A percentile compares a stretch with the other conserved stretches of the same genome.
Conservation (phyloP, 2,888 invertebrate genomes). For the Agrilus cyanescens region DNA sequence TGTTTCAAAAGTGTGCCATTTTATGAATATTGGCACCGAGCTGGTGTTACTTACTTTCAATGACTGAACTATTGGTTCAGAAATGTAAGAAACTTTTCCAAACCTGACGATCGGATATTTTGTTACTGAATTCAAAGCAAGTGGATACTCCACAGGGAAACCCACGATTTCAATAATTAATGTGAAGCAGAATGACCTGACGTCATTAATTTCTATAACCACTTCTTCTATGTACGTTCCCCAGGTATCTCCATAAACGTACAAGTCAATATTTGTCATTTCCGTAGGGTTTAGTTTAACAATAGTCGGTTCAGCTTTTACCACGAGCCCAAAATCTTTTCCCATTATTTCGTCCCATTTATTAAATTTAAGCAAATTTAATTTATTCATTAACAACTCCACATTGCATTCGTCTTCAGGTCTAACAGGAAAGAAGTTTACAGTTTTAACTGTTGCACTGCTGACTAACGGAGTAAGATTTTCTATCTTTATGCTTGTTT, state of each 20-base stretch:
- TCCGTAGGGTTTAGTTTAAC: slow-evolving; percentile 22
- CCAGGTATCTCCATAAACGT: slow-evolving; percentile 37
- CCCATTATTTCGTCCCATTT: slow-evolving; percentile 24
- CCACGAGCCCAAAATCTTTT: slow-evolving; percentile 26
- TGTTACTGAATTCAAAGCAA: slow-evolving; percentile 24
- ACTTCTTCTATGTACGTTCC: slow-evolving; percentile 36
- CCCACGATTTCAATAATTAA: slow-evolving; percentile 31
- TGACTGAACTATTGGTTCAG: slow-evolving; percentile 14
- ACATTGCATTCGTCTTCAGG: slow-evolving; percentile 2
- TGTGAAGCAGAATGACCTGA: slow-evolving; percentile 29
- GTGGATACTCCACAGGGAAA: slow-evolving; percentile 31
- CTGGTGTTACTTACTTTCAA: slow-evolving; percentile 25
- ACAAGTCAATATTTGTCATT: slow-evolving; percentile 25
- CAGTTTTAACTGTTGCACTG: slow-evolving; percentile 18
- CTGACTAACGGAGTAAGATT: slow-evolving; percentile 30
- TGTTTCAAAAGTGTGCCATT: slow-evolving; percentile 26
- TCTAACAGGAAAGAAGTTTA: slow-evolving; percentile 24
- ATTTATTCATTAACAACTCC: background rate
- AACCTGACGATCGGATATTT: slow-evolving; percentile 24
- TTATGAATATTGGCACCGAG: slow-evolving; percentile 21
- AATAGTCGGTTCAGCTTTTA: slow-evolving; percentile 23
- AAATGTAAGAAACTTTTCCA: slow-evolving; percentile 17
- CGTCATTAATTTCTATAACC: slow-evolving; percentile 29
- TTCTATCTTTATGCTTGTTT: slow-evolving; percentile 29
- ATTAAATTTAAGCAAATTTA: slow-evolving; percentile 14